These are phyloP conservation scores for Loriculus beryllinus DNA, from an alignment of 2,797 vertebrate genomes.

Conservation along the genomic window DNA sequence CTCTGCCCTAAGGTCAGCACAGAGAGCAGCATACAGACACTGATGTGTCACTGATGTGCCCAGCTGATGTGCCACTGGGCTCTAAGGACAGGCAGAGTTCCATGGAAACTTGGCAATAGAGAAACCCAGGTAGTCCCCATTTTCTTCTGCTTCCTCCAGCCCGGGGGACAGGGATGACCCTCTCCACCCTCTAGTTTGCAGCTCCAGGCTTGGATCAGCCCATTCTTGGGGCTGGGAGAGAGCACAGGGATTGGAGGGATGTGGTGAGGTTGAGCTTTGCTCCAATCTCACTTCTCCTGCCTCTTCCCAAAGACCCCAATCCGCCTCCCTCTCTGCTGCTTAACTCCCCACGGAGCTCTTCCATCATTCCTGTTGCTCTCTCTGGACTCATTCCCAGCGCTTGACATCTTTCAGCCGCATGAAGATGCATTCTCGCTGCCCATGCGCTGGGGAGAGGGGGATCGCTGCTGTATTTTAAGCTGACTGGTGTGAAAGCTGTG, in stretches of 20 bases:
- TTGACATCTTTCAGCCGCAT: not conserved
- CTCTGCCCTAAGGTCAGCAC: not conserved
- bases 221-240: not conserved
- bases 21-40: not conserved
- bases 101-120: rapidly evolving
- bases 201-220: not conserved
- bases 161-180: rapidly evolving
- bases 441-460: not conserved
- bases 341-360: not conserved
- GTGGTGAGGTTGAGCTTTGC: not conserved
- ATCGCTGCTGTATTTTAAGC: not conserved
- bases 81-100: not conserved
- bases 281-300: not conserved
- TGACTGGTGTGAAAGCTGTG: not conserved
- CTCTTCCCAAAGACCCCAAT: rapidly evolving
- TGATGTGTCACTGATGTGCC: rapidly evolving
- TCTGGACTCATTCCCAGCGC: not conserved
- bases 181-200: rapidly evolving
- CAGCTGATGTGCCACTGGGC: rapidly evolving
- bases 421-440: not conserved
- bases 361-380: not conserved
- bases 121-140: rapidly evolving
- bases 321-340: rapidly evolving
- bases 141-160: not conserved
- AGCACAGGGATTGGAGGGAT: rapidly evolving